These are phyloP conservation scores for Pterocles burchelli DNA, from an alignment of 2,113 vertebrate species.

Conservation along the genomic window DNA sequence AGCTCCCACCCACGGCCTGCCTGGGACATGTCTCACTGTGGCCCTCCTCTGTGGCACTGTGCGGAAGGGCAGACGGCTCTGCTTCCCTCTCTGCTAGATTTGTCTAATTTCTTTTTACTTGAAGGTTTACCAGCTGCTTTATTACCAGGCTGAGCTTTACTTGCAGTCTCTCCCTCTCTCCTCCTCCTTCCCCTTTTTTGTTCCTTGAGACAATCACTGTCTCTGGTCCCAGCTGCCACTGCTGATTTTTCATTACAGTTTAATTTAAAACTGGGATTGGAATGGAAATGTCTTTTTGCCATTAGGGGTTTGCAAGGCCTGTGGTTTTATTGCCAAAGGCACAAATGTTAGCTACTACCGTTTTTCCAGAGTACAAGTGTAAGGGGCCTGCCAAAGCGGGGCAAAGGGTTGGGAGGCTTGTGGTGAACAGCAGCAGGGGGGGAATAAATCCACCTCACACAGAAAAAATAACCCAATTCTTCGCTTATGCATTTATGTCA, in stretches of 20 bases:
- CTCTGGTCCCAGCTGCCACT: slow-evolving; percentile 86
- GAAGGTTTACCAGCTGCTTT: slow-evolving; percentile 85
- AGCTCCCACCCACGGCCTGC: not conserved
- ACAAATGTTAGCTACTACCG: slow-evolving; percentile 85
- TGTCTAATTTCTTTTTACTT: slow-evolving; percentile 84
- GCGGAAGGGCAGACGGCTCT: slow-evolving; percentile 50
- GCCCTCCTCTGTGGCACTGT: not conserved
- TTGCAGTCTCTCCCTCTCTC: slow-evolving; percentile 71
- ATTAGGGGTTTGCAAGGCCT: slow-evolving; percentile 81
- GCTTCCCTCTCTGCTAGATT: slow-evolving; percentile 74
- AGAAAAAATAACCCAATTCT: slow-evolving; percentile 41
- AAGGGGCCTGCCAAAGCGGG: slow-evolving; percentile 45
- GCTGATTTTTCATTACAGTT: slow-evolving; percentile 90
- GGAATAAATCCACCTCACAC: slow-evolving; percentile 13
- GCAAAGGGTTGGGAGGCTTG: not conserved
- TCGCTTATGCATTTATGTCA: slow-evolving; percentile 50
- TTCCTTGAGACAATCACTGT: slow-evolving; percentile 82
- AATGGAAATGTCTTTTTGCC: slow-evolving; percentile 87
- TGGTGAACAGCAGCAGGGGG: not conserved
- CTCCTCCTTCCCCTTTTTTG: slow-evolving; percentile 68
- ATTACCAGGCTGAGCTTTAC: slow-evolving; percentile 78
- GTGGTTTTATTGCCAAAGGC: slow-evolving; percentile 85
- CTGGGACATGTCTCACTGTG: slow-evolving; percentile 36
- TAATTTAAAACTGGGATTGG: slow-evolving; percentile 88
- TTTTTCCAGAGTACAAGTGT: slow-evolving; percentile 76